phyloP scores from a whole-genome alignment of 2,113 vertebrate genomes.

The Tachysurus fulvidraco region DNA sequence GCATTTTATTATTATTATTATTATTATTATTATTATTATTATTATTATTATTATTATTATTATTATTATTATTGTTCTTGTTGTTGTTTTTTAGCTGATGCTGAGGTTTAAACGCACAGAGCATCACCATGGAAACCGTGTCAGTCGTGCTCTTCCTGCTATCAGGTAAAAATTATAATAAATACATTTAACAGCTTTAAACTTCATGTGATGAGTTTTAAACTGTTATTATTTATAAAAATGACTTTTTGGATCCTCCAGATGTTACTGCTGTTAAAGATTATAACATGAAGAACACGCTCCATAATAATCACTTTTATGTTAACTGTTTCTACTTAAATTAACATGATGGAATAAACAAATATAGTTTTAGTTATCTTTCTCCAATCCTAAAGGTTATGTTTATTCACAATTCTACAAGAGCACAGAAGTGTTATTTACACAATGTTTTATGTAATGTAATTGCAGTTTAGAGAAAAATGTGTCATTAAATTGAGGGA shows the following conservation, averaged over 20 bases:
- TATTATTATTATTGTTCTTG: too few species aligned
- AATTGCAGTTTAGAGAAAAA: background rate
- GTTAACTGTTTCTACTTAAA: background rate
- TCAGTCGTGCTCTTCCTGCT: background rate
- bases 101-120: background rate
- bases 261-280: too few species aligned
- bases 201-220: background rate
- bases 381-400: too few species aligned
- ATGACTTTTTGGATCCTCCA: too few species aligned
- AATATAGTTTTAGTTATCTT: too few species aligned
- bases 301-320: background rate
- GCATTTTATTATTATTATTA: background rate
- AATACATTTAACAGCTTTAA: background rate
- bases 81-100: background rate
- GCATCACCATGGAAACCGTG: background rate
- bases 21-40: background rate
- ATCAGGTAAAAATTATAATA: background rate
- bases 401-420: too few species aligned
- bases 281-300: too few species aligned
- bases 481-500: background rate
- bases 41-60: too few species aligned
- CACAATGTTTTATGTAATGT: too few species aligned
- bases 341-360: too few species aligned
- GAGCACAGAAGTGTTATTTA: too few species aligned
- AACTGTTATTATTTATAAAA: background rate